Percentiles rank a stretch among this genome's conserved stretches.
phyloP scores from a whole-genome alignment of 2,888 invertebrate genomes.

The Neocrepidodera transversa region DNA sequence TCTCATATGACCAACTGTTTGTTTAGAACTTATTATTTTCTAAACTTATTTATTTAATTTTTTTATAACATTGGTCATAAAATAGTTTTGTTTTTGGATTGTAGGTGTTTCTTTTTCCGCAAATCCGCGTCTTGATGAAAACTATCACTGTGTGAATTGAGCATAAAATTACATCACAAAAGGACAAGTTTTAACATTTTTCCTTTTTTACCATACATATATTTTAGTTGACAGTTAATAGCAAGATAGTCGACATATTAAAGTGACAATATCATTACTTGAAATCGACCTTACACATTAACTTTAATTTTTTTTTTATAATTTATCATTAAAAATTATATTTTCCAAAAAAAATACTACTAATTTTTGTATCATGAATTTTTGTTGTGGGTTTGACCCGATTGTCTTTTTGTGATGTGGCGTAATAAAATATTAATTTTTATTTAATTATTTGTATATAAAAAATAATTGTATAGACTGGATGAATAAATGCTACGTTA shows the following conservation, averaged over 20 bases:
- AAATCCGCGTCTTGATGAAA: not conserved
- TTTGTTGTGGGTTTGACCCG: no score
- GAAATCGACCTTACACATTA: no score
- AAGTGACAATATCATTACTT: no score
- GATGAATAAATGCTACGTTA: constrained; percentile 33
- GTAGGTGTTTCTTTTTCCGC: not conserved
- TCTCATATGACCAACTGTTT: not conserved
- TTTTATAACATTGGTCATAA: not conserved
- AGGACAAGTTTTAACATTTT: no score
- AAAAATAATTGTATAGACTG: constrained; percentile 37
- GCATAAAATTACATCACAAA: constrained; percentile 5
- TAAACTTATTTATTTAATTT: not conserved
- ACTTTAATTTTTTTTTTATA: no score
- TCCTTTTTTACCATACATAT: no score
- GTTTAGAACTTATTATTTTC: not conserved
- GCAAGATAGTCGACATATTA: no score
- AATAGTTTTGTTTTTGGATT: not conserved
- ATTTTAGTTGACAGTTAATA: no score
- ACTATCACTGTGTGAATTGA: constrained; percentile 5
- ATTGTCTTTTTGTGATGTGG: constrained; percentile 27
- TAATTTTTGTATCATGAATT: no score
- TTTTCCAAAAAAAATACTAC: no score
- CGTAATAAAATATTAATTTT: constrained; percentile 25
- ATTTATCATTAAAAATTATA: no score
- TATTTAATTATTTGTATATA: constrained; percentile 35